These are phyloP conservation scores for Toxotes chatareus DNA, from an alignment of 2,113 vertebrate species.

Conservation along the genomic window DNA sequence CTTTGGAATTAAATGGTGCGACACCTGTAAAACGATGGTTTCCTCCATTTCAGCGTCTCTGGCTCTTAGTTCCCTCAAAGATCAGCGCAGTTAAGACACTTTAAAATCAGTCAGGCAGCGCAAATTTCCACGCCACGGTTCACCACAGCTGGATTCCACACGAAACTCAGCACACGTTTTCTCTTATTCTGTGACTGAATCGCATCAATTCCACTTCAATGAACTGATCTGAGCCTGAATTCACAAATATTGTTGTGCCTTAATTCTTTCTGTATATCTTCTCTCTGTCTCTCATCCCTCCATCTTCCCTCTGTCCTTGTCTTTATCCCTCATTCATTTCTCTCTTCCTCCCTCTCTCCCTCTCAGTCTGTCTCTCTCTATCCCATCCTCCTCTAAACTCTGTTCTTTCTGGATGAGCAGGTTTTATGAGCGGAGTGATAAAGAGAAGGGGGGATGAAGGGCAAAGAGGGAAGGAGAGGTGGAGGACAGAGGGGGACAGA, in stretches of 20 bases:
- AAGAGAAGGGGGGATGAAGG: slow-evolving; percentile 80
- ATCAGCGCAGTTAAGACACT: slow-evolving; percentile 1
- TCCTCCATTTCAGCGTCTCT: slow-evolving; percentile 12
- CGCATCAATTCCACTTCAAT: neutral
- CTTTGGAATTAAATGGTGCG: slow-evolving; percentile 44
- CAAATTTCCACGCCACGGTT: slow-evolving; percentile 8
- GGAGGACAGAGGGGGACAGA: slow-evolving; percentile 67
- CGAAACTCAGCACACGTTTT: neutral
- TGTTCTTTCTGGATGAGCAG: slow-evolving; percentile 82
- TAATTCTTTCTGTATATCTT: slow-evolving; percentile 12
- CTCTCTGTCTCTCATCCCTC: neutral
- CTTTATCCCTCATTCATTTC: slow-evolving; percentile 55
- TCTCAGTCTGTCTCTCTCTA: slow-evolving; percentile 35
- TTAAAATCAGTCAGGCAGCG: neutral
- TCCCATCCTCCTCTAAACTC: slow-evolving; percentile 71
- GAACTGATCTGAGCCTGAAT: neutral
- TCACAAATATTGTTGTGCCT: neutral
- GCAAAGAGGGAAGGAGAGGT: slow-evolving; percentile 81
- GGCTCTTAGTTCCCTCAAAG: slow-evolving; percentile 4
- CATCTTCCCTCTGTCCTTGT: slow-evolving; percentile 23
- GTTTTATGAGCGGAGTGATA: slow-evolving; percentile 80
- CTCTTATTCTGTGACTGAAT: neutral
- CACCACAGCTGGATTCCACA: slow-evolving; percentile 10
- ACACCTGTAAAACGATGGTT: slow-evolving; percentile 20
- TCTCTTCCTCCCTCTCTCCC: slow-evolving; percentile 8